These are phyloP conservation scores for Apodemus agrarius DNA, from an alignment of 2,797 vertebrate species.

Conservation along the genomic window DNA sequence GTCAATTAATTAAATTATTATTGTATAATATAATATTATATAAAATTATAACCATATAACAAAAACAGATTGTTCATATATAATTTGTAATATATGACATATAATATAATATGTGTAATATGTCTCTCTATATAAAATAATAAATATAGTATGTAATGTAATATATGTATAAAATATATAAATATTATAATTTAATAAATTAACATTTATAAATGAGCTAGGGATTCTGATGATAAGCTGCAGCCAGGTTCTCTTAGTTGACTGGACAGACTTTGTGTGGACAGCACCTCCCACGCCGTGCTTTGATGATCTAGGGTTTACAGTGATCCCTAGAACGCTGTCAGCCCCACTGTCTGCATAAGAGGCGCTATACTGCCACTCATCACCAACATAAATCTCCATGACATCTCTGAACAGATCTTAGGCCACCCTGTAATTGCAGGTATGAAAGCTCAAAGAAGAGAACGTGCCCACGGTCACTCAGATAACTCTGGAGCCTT, in stretches of 20 bases:
- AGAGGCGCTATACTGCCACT: slow-evolving; percentile 4
- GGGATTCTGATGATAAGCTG: background rate
- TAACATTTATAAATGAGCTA: background rate
- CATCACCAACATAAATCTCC: background rate
- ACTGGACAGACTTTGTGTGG: background rate
- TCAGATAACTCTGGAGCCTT: background rate
- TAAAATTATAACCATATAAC: background rate
- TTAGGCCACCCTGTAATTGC: background rate
- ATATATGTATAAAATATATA: background rate
- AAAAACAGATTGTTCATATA: background rate
- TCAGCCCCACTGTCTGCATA: background rate
- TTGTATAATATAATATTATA: background rate
- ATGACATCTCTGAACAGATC: background rate
- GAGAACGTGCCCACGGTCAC: background rate
- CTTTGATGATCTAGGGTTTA: background rate
- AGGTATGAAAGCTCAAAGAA: slow-evolving; percentile 11
- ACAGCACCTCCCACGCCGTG: background rate
- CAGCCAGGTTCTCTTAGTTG: background rate
- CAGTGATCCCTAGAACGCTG: background rate
- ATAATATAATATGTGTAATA: too few relatives aligned
- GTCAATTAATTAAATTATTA: background rate
- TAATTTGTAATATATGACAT: background rate
- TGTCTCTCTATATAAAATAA: background rate
- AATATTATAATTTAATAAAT: background rate
- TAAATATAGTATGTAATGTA: background rate